Evolutionary conservation across 2,113 vertebrate species (phyloP).

Genomic region (Merops nubicus): DNA sequence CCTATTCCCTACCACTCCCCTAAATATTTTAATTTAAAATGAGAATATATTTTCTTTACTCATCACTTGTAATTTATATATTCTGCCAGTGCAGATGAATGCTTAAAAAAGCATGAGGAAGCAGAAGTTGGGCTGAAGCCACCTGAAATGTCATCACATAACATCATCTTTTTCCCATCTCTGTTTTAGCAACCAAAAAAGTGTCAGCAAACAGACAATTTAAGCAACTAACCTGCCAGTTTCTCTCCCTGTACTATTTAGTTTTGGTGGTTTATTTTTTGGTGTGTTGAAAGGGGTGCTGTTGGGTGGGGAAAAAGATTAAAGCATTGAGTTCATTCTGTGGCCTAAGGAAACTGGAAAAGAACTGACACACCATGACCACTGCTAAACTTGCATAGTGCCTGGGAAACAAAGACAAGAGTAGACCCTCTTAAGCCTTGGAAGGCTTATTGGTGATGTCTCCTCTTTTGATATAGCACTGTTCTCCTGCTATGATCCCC

Average conservation of each 20-base stretch:
- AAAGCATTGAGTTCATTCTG: background rate
- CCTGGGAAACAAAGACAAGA: background rate
- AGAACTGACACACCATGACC: background rate
- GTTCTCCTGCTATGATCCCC: background rate
- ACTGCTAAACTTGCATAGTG: background rate
- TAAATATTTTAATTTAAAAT: background rate
- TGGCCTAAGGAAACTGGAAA: background rate
- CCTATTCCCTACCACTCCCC: background rate
- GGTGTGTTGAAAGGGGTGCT: rapidly evolving
- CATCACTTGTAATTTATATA: background rate
- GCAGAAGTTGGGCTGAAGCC: background rate
- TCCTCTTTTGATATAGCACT: background rate
- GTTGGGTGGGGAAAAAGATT: background rate
- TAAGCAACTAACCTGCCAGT: background rate
- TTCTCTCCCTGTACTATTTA: background rate
- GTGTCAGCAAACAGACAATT: background rate
- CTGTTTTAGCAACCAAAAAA: background rate
- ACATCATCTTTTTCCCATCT: background rate
- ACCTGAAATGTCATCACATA: background rate
- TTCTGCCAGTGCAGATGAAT: background rate
- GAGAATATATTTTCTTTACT: background rate
- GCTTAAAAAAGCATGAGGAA: background rate
- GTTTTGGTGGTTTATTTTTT: background rate
- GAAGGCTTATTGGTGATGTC: background rate
- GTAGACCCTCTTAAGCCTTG: background rate